Percentiles rank a stretch among this genome's conserved stretches.
These are phyloP conservation scores for Drosophila histrio DNA, from an alignment of 2,888 invertebrate genomes.

Conservation along the genomic window DNA sequence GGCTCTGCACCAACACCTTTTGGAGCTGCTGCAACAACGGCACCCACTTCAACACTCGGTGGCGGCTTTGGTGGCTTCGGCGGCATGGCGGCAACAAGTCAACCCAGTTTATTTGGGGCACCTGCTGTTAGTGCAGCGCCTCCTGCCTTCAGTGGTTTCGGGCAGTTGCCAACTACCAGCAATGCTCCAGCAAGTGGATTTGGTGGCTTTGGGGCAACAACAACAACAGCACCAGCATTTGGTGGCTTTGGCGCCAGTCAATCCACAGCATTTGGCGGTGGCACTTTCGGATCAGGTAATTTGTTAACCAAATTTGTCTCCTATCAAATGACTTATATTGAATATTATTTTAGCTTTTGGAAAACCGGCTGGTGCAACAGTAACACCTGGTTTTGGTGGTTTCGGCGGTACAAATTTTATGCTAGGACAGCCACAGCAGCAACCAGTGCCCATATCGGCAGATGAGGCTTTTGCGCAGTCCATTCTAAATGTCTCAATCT, in stretches of 20 bases:
- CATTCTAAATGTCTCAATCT: conserved; percentile 92
- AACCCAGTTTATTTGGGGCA: conserved; percentile 83
- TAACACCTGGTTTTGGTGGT: conserved; percentile 85
- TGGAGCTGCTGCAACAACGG: conserved; percentile 65
- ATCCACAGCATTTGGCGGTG: conserved; percentile 44
- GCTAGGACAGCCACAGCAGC: conserved; percentile 84
- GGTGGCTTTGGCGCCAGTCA: conserved; percentile 84
- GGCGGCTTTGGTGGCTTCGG: conserved; percentile 84
- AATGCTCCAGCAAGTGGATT: conserved; percentile 59
- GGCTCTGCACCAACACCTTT: conserved; percentile 64
- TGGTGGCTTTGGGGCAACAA: conserved; percentile 82
- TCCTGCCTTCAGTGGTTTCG: conserved; percentile 85
- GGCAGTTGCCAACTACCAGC: conserved; percentile 59
- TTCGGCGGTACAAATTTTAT: conserved; percentile 85
- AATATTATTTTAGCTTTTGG: conserved; percentile 77
- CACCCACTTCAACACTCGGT: conserved; percentile 66
- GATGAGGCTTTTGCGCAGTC: conserved; percentile 90
- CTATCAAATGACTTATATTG: conserved; percentile 4
- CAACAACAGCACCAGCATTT: conserved; percentile 83
- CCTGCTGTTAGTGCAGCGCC: conserved; percentile 77
- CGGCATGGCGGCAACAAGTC: conserved; percentile 69
- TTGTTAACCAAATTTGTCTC: not conserved
- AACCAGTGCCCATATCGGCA: conserved; percentile 85
- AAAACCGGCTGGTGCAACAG: conserved; percentile 80
- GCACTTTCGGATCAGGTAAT: conserved; percentile 57